Evolutionary conservation across 2,113 vertebrate genomes (phyloP), one percentile per base, ranked within the genome.

Genomic region (Rafetus swinhoei): DNA sequence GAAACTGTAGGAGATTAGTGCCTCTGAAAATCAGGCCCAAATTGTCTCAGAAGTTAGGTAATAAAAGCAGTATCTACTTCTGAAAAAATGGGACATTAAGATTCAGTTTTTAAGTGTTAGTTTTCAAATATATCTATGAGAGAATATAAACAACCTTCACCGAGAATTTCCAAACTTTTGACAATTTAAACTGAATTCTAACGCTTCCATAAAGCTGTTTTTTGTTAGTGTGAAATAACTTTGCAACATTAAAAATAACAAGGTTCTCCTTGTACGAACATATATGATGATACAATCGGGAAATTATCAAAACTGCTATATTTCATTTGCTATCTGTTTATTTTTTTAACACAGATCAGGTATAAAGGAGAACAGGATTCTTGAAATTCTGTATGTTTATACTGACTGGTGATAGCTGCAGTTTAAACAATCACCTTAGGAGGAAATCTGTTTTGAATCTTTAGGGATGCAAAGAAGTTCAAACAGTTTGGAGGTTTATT

Each of bases 381-480:
- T 22, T 79, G 39, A 80, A 54, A 93, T 85, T n/a, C 62, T 57
- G 19, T 79, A 18, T 62, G 50, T 82, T 93, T 96, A 56, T 81
- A 94, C 90, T 86, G 79, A 84, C 56, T 89, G 14, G 13, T 82
- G 81, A 57, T 87, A 87, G 32, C 9, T 84, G 32, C 35, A 57
- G 3, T 92, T 88, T 79, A 88, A 90, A 91, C 24, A 1, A 0
- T 69, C 81, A 94, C 62, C 80, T 93, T n/a, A 91, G 45, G 50
- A 91, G 65, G 91, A 95, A 95, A 94, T 86, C 82, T 92, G 39
- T 57, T 94, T 95, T 88, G 59, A 92, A 57, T 88, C 87, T 86
- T 82, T 24, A 82, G 76, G 29, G 88, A 92, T 86, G 60, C 69
- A 92, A 90, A 92, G 56, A 53, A 19, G 53, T 76, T 45, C 16